Percentiles rank a stretch among this genome's conserved stretches.
These are phyloP conservation scores for Triops cancriformis DNA, from an alignment of 1,140 invertebrate genomes.

Conservation along the genomic window DNA sequence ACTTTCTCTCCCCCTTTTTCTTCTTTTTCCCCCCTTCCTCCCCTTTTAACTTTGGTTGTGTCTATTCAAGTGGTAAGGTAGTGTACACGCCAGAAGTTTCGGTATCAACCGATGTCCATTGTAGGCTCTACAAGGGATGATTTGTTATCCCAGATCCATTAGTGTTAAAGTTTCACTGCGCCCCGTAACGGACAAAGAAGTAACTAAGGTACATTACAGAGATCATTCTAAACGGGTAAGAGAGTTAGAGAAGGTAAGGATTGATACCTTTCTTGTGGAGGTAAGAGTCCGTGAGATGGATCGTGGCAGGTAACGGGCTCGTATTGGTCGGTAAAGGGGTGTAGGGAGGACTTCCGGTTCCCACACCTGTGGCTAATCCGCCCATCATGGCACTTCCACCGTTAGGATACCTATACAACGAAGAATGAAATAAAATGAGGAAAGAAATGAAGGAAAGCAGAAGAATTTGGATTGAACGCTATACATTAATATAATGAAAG, in stretches of 20 bases:
- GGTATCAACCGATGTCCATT: background rate
- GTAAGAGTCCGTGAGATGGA: constrained; percentile 18
- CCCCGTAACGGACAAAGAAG: no score
- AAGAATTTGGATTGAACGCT: no score
- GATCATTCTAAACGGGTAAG: background rate
- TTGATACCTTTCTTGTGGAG: constrained; percentile 24
- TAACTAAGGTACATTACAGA: no score
- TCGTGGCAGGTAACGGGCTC: constrained; percentile 20
- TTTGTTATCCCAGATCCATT: no score
- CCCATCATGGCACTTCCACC: constrained; percentile 17
- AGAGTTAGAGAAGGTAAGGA: background rate
- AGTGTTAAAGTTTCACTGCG: no score
- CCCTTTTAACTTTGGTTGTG: background rate
- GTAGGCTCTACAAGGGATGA: no score
- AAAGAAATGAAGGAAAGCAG: no score
- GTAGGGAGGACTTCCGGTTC: constrained; percentile 27
- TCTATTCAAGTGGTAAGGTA: background rate
- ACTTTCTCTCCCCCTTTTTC: no score
- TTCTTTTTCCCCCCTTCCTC: background rate
- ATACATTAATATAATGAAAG: no score
- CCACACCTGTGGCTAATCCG: constrained; percentile 21
- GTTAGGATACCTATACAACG: constrained; percentile 20
- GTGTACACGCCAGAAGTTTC: background rate
- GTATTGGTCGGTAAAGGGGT: constrained; percentile 23
- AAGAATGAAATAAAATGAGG: constrained; percentile 17